Evolutionary conservation across 1,140 invertebrate species (phyloP), one percentile per base, ranked within the genome.

Genomic region (Nephila pilipes): DNA sequence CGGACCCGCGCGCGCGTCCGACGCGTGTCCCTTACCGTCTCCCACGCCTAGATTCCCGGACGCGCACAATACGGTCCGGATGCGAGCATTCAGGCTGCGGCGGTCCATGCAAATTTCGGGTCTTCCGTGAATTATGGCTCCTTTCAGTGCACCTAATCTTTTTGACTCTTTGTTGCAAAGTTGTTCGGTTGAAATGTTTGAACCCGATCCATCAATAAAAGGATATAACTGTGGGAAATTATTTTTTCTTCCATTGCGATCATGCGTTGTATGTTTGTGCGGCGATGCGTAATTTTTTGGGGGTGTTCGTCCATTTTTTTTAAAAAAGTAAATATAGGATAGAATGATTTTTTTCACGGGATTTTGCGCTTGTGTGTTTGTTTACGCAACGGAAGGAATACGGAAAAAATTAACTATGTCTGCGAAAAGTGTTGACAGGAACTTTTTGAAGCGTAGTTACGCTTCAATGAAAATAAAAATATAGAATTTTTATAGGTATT

Each of bases 161-260:
- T 75, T 75, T 89, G 87, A 89, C 87, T 89, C 87, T 57, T 89
- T 89, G 63, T 75, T 58, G 25, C 65, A 36, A 29, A 79, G 32
- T 89, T 89, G 87, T 57, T 89, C 87, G 79, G 69, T 36, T 57
- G 65, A 57, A 89, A 89, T 79, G 65, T 79, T 89, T 89, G 87
- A 89, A 80, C 87, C 87, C 69, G 29, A 89, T 89, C 32, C 54
- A 89, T 89, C 65, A 69, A 65, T 87, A 60, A n/a, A 54, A 54
- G 60, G 69, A 65, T 14, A 55, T 3, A 57, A 29, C 65, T 29
- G 29, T 65, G 83, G 55, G 55, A 46, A 57, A 65, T 63, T 29
- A 65, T 65, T 87, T n/a, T 55, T 55, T 55, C 18, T 85, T 20
- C 60, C 14, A n/a, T 46, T 87, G 32, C 60, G 57, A 58, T 46